Percentiles rank a stretch among this genome's conserved stretches.
These are phyloP conservation scores for Augochlora pura DNA, from an alignment of 1,140 invertebrate genomes.

Conservation along the genomic window DNA sequence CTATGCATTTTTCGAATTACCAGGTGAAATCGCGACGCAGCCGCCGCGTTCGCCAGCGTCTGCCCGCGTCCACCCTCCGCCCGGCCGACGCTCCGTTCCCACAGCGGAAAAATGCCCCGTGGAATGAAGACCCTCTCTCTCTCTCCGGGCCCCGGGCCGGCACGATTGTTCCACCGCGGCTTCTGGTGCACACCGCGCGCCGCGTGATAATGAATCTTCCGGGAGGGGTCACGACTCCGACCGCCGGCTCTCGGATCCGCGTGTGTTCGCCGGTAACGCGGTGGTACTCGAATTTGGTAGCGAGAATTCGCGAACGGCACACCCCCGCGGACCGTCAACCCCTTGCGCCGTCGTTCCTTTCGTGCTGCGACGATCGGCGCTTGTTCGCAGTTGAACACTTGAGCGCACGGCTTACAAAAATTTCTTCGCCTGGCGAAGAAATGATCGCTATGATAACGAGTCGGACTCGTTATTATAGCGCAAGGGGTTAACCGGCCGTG, in stretches of 20 bases:
- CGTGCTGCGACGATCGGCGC: too few species aligned
- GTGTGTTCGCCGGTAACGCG: too few species aligned
- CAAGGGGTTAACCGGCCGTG: too few species aligned
- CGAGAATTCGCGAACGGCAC: neutral
- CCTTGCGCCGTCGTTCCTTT: too few species aligned
- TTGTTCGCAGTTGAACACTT: too few species aligned
- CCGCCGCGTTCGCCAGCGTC: neutral
- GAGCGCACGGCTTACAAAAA: too few species aligned
- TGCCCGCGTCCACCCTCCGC: neutral
- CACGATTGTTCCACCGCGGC: conserved; percentile 2
- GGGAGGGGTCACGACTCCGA: neutral
- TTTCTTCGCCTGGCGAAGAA: too few species aligned
- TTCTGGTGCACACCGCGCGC: conserved; percentile 8
- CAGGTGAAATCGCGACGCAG: conserved; percentile 20
- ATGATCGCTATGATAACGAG: too few species aligned
- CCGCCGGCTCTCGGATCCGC: neutral
- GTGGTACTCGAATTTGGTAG: too few species aligned
- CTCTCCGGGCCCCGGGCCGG: neutral
- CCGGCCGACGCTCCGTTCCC: conserved; percentile 9
- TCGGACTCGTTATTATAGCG: too few species aligned
- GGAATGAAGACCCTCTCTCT: conserved; percentile 28
- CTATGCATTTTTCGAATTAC: conserved; percentile 49
- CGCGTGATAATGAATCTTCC: neutral
- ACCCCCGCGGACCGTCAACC: too few species aligned
- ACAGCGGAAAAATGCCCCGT: conserved; percentile 28